phyloP scores from a whole-genome alignment of 2,113 vertebrate genomes.

The Engystomops pustulosus region DNA sequence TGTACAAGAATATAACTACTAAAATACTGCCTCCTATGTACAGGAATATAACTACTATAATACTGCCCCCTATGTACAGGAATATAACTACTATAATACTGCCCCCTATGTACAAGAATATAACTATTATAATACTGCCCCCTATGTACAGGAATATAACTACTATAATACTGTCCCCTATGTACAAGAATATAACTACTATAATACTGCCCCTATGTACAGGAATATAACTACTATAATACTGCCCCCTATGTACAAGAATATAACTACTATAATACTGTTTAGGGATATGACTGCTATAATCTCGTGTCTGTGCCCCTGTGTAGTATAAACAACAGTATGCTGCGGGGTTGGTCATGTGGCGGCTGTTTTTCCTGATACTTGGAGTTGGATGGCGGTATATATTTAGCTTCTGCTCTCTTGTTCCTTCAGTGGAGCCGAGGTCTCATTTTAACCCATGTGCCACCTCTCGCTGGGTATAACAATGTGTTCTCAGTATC shows the following conservation, averaged over 20 bases:
- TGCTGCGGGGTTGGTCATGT: neutral
- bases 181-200: neutral
- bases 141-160: constrained; percentile 19
- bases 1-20: no score
- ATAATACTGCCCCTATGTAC: neutral
- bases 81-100: constrained; percentile 21
- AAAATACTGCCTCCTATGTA: no score
- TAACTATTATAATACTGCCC: constrained; percentile 4
- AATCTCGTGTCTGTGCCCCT: neutral
- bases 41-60: no score
- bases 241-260: neutral
- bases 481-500: constrained; percentile 26
- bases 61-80: neutral
- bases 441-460: constrained; percentile 4
- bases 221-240: neutral
- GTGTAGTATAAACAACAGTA: neutral
- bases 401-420: neutral
- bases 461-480: constrained; percentile 2
- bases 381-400: neutral
- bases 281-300: neutral
- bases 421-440: neutral
- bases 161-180: neutral
- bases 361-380: neutral
- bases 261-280: neutral
- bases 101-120: neutral